Conservation (phyloP, 2,113 vertebrate species). For the Phalacrocorax pelagicus region DNA sequence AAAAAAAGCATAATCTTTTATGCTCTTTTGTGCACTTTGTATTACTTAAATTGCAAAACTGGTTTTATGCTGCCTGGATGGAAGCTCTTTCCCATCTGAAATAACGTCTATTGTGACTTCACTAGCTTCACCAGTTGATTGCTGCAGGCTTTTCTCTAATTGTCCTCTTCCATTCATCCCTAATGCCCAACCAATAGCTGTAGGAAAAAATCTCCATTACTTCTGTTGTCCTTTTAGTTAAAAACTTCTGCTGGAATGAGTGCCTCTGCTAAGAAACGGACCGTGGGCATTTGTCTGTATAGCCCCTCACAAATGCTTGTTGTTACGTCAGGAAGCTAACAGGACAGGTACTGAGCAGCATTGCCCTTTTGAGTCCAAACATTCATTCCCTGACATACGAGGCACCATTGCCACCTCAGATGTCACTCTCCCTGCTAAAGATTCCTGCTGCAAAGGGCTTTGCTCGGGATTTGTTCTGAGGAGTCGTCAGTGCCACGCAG, state of each 20-base stretch:
- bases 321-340: neutral
- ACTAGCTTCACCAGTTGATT: neutral
- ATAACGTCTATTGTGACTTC: neutral
- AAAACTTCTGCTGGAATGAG: neutral
- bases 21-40: neutral
- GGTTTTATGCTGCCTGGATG: neutral
- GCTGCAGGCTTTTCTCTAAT: neutral
- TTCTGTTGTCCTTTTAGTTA: neutral
- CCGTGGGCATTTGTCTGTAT: neutral
- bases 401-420: rapidly evolving
- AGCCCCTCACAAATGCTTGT: neutral
- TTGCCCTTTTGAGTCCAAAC: neutral
- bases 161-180: neutral
- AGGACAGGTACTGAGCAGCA: neutral
- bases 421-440: neutral
- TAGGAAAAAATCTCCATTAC: neutral
- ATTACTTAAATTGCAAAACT: neutral
- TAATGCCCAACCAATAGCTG: neutral
- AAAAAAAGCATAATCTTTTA: neutral
- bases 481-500: neutral
- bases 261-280: neutral
- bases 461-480: neutral
- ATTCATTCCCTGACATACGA: rapidly evolving
- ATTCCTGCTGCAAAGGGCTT: neutral
- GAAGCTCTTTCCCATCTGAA: neutral